Conservation (phyloP, 2,113 vertebrate genomes). For the Gasterosteus nipponicus region DNA sequence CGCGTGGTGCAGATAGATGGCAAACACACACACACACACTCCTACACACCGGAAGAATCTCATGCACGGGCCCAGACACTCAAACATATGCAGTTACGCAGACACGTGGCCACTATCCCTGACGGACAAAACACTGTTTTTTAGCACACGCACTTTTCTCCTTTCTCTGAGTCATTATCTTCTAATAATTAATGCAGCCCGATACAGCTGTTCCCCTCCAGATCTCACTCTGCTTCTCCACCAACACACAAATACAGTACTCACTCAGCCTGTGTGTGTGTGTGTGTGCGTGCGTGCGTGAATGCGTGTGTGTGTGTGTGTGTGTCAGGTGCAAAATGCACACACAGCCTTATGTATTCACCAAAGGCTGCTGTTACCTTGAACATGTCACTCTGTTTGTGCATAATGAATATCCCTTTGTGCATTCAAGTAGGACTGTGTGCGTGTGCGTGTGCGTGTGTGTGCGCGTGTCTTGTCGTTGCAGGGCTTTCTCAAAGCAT, state of each 20-base stretch:
- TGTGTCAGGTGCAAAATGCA: slow-evolving; percentile 13
- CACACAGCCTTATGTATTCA: slow-evolving; percentile 34
- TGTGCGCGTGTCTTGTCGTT: slow-evolving; percentile 1
- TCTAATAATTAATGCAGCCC: slow-evolving; percentile 66
- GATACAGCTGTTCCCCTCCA: slow-evolving; percentile 65
- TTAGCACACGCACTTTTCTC: neutral
- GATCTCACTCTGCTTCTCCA: slow-evolving; percentile 35
- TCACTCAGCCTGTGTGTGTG: slow-evolving; percentile 3
- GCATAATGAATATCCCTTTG: slow-evolving; percentile 35
- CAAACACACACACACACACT: neutral
- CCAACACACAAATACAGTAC: neutral
- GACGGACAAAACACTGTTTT: slow-evolving; percentile 19
- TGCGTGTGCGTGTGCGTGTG: neutral
- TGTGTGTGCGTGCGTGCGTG: neutral
- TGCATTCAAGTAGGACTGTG: slow-evolving; percentile 11
- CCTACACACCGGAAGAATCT: neutral
- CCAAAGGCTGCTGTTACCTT: slow-evolving; percentile 24
- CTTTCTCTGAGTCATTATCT: slow-evolving; percentile 68
- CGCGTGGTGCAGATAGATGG: slow-evolving; percentile 59
- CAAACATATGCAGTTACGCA: neutral
- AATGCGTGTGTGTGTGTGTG: neutral
- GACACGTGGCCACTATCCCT: slow-evolving; percentile 14
- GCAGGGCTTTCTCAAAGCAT: slow-evolving; percentile 31
- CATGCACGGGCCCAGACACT: neutral
- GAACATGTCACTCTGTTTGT: slow-evolving; percentile 32